Base-by-base conservation (phyloP, 1,140 invertebrate genomes). In the Macrotrachela quadricornifera region DNA sequence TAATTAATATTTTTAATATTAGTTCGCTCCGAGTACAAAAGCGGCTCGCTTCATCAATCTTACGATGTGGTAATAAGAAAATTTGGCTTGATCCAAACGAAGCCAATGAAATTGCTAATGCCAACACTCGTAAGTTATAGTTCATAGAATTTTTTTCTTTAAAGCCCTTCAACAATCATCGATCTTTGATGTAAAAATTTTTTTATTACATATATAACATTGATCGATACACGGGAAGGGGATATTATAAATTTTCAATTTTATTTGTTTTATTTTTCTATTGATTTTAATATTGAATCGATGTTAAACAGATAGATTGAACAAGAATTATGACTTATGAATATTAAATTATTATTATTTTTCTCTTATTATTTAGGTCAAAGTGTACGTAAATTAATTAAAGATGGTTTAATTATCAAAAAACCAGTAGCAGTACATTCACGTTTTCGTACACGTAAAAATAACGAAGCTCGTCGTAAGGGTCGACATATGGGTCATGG, bases 21-120 rank as follows among this genome's bases (percentile, higher is more conserved):
- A 77, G 75, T 68, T 74, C 74, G 54, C 65, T 78, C 48, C 64
- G 74, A 57, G 67, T 97, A 60, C 56, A 58, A 54, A 95, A 94
- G 79, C 82, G 94, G 78, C 80, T 99, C 58, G 90, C 94, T 66
- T 81, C 94, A 74, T 85, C 86, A 63, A 91, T 99, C 60, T 81
- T 99, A 76, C 77, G 90, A 79, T 99, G 94, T 73, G 94, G 94
- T 63, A 87, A 86, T 74, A 94, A 95, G 65, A 97, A 97, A 71
- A 87, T 99, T 43, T 99, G 94, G 94, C 78, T 99, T 66, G 94
- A 99, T 78, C 94, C 94, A 46, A 99, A 99, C 77, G 94, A 99
- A 79, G 90, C 87, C 62, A 92, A 87, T 68, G 92, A 99, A 75
- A 97, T 99, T 66, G 83, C 88, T 55, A 97, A 96, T 70, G 95